Evolutionary conservation across 2,797 vertebrate species (phyloP).

Genomic region (Coregonus suidteri): DNA sequence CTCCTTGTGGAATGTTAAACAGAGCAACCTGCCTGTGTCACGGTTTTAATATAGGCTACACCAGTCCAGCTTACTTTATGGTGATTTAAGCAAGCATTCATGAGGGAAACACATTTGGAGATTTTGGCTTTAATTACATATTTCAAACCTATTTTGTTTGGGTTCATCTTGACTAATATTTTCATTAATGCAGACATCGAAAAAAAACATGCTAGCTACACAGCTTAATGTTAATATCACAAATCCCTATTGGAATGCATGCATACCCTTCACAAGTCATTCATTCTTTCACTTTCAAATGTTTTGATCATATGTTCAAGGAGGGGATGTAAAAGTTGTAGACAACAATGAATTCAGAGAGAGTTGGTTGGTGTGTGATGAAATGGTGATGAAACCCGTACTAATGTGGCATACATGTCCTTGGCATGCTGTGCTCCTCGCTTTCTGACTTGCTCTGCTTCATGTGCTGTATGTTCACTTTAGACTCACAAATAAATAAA

Average conservation of each 20-base stretch:
- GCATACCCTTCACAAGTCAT: constrained; percentile 48
- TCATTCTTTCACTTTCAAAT: constrained; percentile 62
- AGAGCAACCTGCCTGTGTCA: constrained; percentile 26
- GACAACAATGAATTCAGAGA: constrained; percentile 81
- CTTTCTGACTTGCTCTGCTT: constrained; percentile 61
- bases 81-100: constrained; percentile 23
- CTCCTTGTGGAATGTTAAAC: constrained; percentile 57
- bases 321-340: constrained; percentile 75
- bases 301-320: constrained; percentile 76
- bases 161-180: background rate
- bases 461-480: constrained; percentile 17
- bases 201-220: constrained; percentile 11
- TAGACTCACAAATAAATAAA: constrained; percentile 13
- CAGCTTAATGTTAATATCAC: background rate
- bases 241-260: background rate
- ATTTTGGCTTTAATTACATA: background rate
- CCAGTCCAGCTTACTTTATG: background rate
- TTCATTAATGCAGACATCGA: background rate
- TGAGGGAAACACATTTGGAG: constrained; percentile 25
- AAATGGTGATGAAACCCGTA: constrained; percentile 83
- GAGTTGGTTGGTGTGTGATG: constrained; percentile 74
- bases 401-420: constrained; percentile 82
- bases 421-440: constrained; percentile 75
- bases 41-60: background rate
- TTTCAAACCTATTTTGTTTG: background rate